Conservation (phyloP, 1,140 invertebrate species). For the Aphelenchoides avenae region DNA sequence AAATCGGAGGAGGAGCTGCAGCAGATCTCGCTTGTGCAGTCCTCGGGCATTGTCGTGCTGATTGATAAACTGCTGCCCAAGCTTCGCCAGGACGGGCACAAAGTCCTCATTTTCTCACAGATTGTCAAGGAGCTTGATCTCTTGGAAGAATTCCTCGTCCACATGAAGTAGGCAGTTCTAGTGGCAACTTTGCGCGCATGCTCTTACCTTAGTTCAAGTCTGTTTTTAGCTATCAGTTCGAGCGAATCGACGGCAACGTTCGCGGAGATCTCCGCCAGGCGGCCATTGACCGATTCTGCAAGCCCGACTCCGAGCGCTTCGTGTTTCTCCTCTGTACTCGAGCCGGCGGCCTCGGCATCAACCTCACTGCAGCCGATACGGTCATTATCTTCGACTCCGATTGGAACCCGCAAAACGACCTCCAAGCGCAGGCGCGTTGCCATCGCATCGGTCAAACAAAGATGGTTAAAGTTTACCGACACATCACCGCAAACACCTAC, state of each 20-base stretch:
- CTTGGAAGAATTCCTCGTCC: constrained; percentile 84
- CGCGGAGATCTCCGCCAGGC: constrained; percentile 93
- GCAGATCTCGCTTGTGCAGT: constrained; percentile 66
- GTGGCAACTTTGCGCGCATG: no score
- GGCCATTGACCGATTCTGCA: constrained; percentile 94
- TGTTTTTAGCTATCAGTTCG: constrained; percentile 77
- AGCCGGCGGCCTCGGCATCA: constrained; percentile 94
- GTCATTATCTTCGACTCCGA: constrained; percentile 99
- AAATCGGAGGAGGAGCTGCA: constrained; percentile 53
- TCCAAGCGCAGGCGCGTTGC: constrained; percentile 76
- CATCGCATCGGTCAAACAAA: constrained; percentile 98
- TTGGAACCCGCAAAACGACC: constrained; percentile 70
- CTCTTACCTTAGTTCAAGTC: neutral
- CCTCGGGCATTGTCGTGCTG: constrained; percentile 96
- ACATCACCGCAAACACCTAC: constrained; percentile 96
- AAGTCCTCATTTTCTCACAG: constrained; percentile 94
- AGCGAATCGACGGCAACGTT: constrained; percentile 95
- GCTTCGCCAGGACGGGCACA: constrained; percentile 87
- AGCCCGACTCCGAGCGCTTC: constrained; percentile 73
- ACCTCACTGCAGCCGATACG: constrained; percentile 97
- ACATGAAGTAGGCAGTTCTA: no score
- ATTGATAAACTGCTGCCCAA: constrained; percentile 96
- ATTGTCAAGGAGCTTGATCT: constrained; percentile 99
- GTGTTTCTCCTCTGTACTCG: constrained; percentile 96
- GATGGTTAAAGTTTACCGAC: constrained; percentile 98